These are phyloP conservation scores for Caenorhabditis latens DNA, from an alignment of 1,140 invertebrate species.

Conservation along the genomic window DNA sequence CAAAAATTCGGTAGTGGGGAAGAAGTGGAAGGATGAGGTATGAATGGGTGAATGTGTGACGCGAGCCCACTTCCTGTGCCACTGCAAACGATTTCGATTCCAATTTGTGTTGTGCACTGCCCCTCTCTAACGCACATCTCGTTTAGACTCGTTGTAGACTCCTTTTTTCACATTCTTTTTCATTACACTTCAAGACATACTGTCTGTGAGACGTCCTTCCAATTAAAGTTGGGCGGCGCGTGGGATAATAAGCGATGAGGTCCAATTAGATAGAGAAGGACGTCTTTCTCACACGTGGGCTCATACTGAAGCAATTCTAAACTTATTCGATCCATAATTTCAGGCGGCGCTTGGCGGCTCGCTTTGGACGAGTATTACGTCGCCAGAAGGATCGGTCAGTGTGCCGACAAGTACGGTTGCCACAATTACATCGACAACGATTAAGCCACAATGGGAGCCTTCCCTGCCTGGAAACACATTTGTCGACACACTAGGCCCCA, in stretches of 20 bases:
- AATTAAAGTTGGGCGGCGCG: slow-evolving; percentile 39
- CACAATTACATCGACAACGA: slow-evolving; percentile 35
- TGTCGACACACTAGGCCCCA: slow-evolving; percentile 23
- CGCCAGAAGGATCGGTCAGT: slow-evolving; percentile 38
- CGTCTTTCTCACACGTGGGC: background rate
- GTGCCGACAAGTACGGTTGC: slow-evolving; percentile 1
- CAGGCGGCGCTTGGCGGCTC: slow-evolving; percentile 50
- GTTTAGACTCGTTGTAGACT: background rate
- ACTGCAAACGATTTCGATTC: slow-evolving; percentile 47
- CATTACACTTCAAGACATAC: background rate
- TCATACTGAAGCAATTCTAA: background rate
- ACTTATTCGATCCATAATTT: background rate
- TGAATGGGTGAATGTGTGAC: slow-evolving; percentile 45
- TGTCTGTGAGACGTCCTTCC: background rate
- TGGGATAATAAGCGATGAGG: slow-evolving; percentile 37
- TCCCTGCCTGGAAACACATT: background rate
- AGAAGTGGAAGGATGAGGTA: background rate
- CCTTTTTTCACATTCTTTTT: background rate
- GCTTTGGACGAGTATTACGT: slow-evolving; percentile 47
- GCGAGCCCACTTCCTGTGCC: slow-evolving; percentile 38
- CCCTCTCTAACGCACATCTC: background rate
- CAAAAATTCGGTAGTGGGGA: background rate
- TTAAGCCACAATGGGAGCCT: slow-evolving; percentile 9
- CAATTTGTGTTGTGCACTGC: slow-evolving; percentile 11
- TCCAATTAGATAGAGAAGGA: slow-evolving; percentile 22